Conservation (phyloP, 2,888 invertebrate genomes). For the Xestoiulus laeticollis region DNA sequence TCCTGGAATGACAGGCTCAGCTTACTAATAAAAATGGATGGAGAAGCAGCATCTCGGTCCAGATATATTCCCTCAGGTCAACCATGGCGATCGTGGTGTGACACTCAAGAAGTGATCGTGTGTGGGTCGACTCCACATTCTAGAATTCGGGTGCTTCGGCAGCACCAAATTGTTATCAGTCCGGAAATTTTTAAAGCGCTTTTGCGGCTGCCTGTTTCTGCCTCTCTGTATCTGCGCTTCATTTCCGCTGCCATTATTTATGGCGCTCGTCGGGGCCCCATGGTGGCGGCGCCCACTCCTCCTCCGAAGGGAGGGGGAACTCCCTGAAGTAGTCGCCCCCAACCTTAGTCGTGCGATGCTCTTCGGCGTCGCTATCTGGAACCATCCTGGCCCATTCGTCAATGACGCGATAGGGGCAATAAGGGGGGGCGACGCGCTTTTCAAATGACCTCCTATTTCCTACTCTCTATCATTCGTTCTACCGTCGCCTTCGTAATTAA, state of each 20-base stretch:
- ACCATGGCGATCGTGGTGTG: too few species aligned
- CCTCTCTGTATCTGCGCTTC: conserved; percentile 27
- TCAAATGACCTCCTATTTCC: conserved; percentile 37
- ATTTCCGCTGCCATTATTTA: conserved; percentile 46
- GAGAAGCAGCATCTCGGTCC: too few species aligned
- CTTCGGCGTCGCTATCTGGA: conserved; percentile 2
- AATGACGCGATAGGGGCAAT: background rate
- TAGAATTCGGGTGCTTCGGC: too few species aligned
- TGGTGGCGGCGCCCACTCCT: conserved; percentile 11
- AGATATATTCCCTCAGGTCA: too few species aligned
- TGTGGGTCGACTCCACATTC: too few species aligned
- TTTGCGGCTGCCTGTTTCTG: conserved; percentile 46
- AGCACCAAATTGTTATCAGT: conserved; percentile 40
- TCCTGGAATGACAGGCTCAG: too few species aligned
- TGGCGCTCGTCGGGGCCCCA: conserved; percentile 3
- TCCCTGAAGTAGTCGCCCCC: background rate
- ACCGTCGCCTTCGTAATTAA: background rate
- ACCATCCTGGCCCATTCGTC: conserved; percentile 15
- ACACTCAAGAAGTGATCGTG: too few species aligned
- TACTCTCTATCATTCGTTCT: background rate
- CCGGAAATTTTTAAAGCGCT: conserved; percentile 46
- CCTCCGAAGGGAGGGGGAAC: background rate
- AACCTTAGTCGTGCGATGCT: background rate
- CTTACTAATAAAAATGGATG: too few species aligned
- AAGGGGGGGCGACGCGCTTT: background rate